Percentiles rank a stretch among this genome's conserved stretches.
Evolutionary conservation across 2,113 vertebrate species (phyloP).

Genomic region (Protomyctophum bolini): DNA sequence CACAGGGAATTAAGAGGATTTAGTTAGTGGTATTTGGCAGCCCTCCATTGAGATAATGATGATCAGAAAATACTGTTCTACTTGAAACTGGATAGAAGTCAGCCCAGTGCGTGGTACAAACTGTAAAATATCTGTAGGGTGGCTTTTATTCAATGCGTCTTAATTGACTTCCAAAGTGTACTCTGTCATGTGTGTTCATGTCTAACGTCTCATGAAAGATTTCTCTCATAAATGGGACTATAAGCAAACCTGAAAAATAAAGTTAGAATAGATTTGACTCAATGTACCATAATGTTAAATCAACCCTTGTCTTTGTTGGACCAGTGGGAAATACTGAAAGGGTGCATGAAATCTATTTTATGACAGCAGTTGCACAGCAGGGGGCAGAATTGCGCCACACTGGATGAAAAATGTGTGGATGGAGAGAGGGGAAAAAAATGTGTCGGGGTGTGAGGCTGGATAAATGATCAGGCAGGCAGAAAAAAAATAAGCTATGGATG

Average conservation of each 20-base stretch:
- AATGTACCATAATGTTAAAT: constrained; percentile 11
- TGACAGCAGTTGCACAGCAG: constrained; percentile 30
- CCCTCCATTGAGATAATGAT: not conserved
- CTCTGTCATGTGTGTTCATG: not conserved
- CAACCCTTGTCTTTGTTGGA: not conserved
- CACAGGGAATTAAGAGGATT: too few relatives aligned
- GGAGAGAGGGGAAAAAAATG: constrained; percentile 42
- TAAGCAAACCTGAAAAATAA: constrained; percentile 4
- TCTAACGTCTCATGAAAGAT: not conserved
- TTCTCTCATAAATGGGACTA: not conserved
- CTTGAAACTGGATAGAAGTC: not conserved
- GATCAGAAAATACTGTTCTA: not conserved
- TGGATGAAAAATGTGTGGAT: not conserved
- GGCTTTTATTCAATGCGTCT: not conserved
- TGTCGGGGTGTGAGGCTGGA: constrained; percentile 55
- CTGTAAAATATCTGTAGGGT: too few relatives aligned
- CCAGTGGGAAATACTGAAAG: not conserved
- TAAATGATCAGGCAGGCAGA: constrained; percentile 56
- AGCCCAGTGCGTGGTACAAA: not conserved
- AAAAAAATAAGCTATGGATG: constrained; percentile 59
- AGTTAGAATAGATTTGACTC: constrained; percentile 1
- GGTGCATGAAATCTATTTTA: not conserved
- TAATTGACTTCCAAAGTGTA: not conserved
- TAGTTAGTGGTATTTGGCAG: too few relatives aligned
- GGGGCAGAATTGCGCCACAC: constrained; percentile 64